phyloP scores from a whole-genome alignment of 1,140 invertebrate genomes.

The Diorhabda sublineata region DNA sequence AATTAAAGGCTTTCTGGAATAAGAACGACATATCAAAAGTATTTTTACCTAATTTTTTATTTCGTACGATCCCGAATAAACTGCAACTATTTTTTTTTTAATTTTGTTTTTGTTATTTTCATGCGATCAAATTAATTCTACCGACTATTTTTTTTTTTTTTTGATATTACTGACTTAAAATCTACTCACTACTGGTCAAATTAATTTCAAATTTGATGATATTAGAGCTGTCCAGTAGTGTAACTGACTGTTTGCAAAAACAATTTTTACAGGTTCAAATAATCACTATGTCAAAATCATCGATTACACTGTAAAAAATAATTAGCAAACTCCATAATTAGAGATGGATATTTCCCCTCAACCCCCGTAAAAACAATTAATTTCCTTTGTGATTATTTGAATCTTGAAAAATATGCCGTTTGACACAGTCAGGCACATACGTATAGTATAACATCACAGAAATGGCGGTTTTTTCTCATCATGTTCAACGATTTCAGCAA shows the following conservation, averaged over 20 bases:
- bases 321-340: too few species aligned
- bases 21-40: constrained; percentile 25
- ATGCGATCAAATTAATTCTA: not conserved
- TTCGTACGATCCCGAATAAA: not conserved
- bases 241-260: constrained; percentile 46
- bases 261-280: constrained; percentile 40
- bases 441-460: constrained; percentile 76
- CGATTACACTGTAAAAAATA: too few species aligned
- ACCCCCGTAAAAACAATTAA: too few species aligned
- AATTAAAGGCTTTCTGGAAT: constrained; percentile 41
- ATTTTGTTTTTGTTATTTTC: not conserved
- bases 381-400: constrained; percentile 10
- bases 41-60: constrained; percentile 31
- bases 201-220: constrained; percentile 42
- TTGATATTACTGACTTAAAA: constrained; percentile 38
- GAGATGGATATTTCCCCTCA: too few species aligned
- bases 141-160: not conserved
- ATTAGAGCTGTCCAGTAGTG: constrained; percentile 43
- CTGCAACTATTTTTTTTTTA: not conserved
- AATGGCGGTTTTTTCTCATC: constrained; percentile 71
- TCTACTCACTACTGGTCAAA: constrained; percentile 46
- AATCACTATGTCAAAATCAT: constrained; percentile 5
- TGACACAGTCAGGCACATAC: constrained; percentile 54
- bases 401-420: constrained; percentile 24
- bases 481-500: constrained; percentile 65